A percentile compares a stretch with the other conserved stretches of the same genome.
Conservation (phyloP, 2,888 invertebrate genomes). For the Marasmarcha lunaedactyla region DNA sequence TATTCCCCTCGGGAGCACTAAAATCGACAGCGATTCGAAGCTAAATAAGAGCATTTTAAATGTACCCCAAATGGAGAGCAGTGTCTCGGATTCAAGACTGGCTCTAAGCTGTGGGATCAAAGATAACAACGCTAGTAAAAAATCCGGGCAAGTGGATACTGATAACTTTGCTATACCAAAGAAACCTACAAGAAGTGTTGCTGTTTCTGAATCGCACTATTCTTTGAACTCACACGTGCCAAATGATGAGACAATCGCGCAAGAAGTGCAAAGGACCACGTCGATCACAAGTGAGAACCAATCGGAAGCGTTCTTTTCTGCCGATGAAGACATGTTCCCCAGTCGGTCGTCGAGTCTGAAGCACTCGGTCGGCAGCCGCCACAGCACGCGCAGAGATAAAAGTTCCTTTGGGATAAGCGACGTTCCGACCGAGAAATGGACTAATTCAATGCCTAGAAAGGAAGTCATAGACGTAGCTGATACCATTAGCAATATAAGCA, state of each 20-base stretch:
- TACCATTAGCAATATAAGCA: slow-evolving; percentile 49
- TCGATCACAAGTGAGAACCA: slow-evolving; percentile 92
- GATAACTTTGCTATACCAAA: slow-evolving; percentile 49
- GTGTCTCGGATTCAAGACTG: slow-evolving; percentile 86
- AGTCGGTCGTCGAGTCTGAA: slow-evolving; percentile 77
- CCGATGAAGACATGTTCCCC: slow-evolving; percentile 87
- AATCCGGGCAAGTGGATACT: slow-evolving; percentile 26
- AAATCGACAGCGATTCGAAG: slow-evolving; percentile 80
- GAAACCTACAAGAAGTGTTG: slow-evolving; percentile 59
- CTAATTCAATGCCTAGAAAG: slow-evolving; percentile 41
- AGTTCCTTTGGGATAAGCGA: slow-evolving; percentile 69
- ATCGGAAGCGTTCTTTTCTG: slow-evolving; percentile 93
- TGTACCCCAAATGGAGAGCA: slow-evolving; percentile 79
- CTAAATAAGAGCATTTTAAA: slow-evolving; percentile 69
- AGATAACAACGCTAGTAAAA: slow-evolving; percentile 48
- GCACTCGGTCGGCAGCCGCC: slow-evolving; percentile 70
- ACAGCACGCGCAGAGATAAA: slow-evolving; percentile 58
- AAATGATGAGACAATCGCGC: slow-evolving; percentile 69
- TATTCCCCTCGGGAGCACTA: slow-evolving; percentile 62
- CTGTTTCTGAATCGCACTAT: slow-evolving; percentile 76
- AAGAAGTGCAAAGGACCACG: slow-evolving; percentile 83
- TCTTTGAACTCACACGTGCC: slow-evolving; percentile 71
- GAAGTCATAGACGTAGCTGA: slow-evolving; percentile 44
- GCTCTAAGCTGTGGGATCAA: slow-evolving; percentile 81
- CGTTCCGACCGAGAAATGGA: slow-evolving; percentile 50